Conservation (phyloP, 1,140 invertebrate genomes). For the Campoletis sonorensis region DNA sequence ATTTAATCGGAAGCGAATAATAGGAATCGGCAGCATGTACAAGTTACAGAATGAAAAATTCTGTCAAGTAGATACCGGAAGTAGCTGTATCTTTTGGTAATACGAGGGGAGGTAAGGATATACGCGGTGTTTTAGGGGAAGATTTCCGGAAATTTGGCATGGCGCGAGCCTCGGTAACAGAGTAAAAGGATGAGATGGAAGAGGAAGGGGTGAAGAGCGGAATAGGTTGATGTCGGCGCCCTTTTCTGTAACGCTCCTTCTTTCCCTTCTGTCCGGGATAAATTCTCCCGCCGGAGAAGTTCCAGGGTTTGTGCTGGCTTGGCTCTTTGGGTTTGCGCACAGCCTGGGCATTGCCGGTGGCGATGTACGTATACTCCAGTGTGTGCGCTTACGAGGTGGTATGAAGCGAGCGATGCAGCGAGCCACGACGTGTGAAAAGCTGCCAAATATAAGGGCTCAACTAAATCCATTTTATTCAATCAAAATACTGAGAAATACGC, state of each 20-base stretch:
- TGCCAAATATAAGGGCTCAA: not conserved
- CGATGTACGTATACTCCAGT: not conserved
- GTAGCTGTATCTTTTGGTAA: not conserved
- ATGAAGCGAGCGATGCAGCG: slow-evolving; percentile 5
- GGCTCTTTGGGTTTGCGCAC: not conserved
- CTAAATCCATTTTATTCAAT: not conserved
- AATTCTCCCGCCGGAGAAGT: slow-evolving; percentile 8
- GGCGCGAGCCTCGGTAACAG: not conserved
- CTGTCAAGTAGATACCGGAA: slow-evolving; percentile 19
- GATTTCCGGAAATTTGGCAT: slow-evolving; percentile 23
- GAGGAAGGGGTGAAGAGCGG: not conserved
- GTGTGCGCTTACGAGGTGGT: not conserved
- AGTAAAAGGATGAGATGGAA: no score
- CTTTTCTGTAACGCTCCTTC: not conserved
- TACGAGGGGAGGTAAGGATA: not conserved
- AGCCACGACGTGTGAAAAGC: not conserved
- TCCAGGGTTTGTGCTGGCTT: slow-evolving; percentile 12
- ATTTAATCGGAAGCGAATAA: not conserved
- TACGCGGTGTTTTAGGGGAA: not conserved
- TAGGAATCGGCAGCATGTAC: not conserved
- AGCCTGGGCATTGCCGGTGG: slow-evolving; percentile 16
- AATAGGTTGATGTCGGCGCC: slow-evolving; percentile 5
- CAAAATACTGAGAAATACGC: not conserved
- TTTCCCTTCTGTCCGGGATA: slow-evolving; percentile 8
- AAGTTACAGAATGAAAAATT: not conserved